Percentiles rank a stretch among this genome's conserved stretches.
These are phyloP conservation scores for Alectura lathami DNA, from an alignment of 2,113 vertebrate genomes.

Conservation along the genomic window DNA sequence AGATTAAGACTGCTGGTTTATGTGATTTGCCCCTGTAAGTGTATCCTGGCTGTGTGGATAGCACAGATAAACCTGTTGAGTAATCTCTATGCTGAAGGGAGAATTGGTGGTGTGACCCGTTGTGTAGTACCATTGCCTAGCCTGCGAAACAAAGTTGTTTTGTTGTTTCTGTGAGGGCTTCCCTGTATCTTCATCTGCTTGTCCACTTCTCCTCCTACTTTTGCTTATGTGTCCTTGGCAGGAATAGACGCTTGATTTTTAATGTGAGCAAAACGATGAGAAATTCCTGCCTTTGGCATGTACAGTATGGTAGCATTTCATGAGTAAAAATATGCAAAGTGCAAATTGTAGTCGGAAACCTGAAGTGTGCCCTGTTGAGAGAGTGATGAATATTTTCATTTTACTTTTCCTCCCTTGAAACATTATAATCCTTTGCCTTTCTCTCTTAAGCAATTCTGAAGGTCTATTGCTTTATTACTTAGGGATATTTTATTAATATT, in stretches of 20 bases:
- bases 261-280: neutral
- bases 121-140: neutral
- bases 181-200: neutral
- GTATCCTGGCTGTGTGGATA: rapidly evolving
- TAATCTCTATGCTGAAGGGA: neutral
- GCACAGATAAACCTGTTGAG: neutral
- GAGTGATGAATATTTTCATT: neutral
- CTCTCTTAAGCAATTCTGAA: neutral
- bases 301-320: neutral
- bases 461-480: neutral
- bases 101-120: neutral
- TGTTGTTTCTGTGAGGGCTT: neutral
- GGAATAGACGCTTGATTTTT: neutral
- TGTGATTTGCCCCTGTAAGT: neutral
- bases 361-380: neutral
- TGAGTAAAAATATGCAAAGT: neutral
- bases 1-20: neutral
- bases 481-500: neutral
- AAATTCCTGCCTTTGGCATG: neutral
- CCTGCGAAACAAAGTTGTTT: neutral
- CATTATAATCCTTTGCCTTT: neutral
- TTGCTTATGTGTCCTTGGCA: neutral
- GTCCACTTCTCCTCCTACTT: neutral
- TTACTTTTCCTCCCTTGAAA: neutral
- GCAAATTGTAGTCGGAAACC: neutral